These are phyloP conservation scores for Dicaeum eximium DNA, from an alignment of 2,113 vertebrate genomes.

Conservation along the genomic window DNA sequence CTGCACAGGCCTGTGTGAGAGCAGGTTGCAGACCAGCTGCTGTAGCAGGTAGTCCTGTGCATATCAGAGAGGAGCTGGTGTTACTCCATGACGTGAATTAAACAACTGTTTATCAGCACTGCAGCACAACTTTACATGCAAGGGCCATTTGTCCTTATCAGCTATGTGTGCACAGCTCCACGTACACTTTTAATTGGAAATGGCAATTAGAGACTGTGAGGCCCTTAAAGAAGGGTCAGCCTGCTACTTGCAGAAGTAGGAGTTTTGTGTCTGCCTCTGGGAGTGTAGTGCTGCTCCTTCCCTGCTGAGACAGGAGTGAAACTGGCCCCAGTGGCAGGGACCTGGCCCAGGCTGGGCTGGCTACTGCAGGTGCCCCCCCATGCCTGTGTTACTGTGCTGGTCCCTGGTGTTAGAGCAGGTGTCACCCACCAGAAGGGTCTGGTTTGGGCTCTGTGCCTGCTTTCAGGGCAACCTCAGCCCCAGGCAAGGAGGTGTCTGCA, in stretches of 20 bases:
- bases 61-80: background rate
- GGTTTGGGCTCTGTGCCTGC: background rate
- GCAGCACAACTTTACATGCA: background rate
- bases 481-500: background rate
- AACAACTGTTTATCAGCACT: constrained; percentile 16
- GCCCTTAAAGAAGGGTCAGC: background rate
- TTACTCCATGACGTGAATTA: background rate
- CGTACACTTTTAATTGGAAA: background rate
- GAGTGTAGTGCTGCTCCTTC: background rate
- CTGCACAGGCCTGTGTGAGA: background rate
- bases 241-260: background rate
- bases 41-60: background rate
- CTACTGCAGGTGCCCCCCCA: background rate
- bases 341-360: background rate
- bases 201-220: background rate
- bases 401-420: background rate
- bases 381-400: fast-evolving
- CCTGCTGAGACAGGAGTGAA: background rate
- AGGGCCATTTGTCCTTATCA: constrained; percentile 9
- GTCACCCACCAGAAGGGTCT: too few relatives aligned
- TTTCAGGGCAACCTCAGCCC: background rate
- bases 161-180: background rate
- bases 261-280: background rate
- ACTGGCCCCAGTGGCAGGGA: background rate
- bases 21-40: background rate